Base-by-base conservation (phyloP, 2,113 vertebrate species). In the Tichodroma muraria region DNA sequence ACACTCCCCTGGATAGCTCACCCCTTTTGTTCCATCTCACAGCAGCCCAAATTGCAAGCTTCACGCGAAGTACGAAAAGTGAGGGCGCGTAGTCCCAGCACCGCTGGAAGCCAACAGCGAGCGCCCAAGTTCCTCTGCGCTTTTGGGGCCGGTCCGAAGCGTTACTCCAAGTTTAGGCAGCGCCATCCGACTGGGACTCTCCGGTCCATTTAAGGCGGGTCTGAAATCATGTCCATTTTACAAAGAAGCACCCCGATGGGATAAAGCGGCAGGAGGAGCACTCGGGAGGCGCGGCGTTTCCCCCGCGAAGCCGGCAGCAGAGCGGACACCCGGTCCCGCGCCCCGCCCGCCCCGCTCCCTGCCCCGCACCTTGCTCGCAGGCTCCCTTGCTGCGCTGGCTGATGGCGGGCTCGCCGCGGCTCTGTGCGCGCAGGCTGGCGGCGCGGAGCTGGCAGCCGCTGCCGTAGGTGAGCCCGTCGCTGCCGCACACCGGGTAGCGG, bases 401-500 rank as follows among this genome's bases (percentile, higher is more conserved):
- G 95, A 99, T 66, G 77, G 97, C 91, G 14, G 96, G 80, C 59
- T 98, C 97, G 8, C 95, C 97, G 65, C 96, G 95, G n/a, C 69
- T 93, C 97, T 98, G 94, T 1, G 98, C 98, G 20, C 79, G 65
- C 92, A 97, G 83, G 92, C 98, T 98, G 92, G 98, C 98, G 8
- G 97, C 98, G 87, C 97, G 98, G 95, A 99, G 97, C 33, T 97
- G 98, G 90, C 99, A 99, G 23, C 94, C 97, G 93, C 85, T 98
- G 79, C 84, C 23, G 96, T 99, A 99, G 54, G 98, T 99, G 75
- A 92, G 38, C 16, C 98, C 98, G 80, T 99, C 98, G 91, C 96
- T 98, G 70, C 99, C 99, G 93, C 99, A 99, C 87, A 99, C 99
- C 30, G 98, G 98, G 94, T 98, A 98, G 95, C 97, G 92, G 94